A percentile compares a stretch with the other conserved stretches of the same genome.
These are phyloP conservation scores for Penelope pileata DNA, from an alignment of 2,113 vertebrate genomes.

Conservation along the genomic window DNA sequence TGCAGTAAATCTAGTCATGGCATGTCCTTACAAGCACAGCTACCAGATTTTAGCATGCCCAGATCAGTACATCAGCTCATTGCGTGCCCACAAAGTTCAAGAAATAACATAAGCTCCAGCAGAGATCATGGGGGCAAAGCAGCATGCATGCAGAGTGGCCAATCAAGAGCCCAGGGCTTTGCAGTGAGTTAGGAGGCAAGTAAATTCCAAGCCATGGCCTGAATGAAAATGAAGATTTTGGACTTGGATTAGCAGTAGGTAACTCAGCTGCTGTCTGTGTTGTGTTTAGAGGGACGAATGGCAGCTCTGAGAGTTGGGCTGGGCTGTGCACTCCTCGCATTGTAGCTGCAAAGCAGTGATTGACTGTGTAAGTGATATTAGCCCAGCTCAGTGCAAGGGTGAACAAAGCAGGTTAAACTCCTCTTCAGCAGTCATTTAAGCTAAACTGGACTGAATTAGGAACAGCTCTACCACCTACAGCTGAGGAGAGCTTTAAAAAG, in stretches of 20 bases:
- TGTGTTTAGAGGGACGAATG: background rate
- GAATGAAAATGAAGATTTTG: background rate
- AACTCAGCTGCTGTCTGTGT: background rate
- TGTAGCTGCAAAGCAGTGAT: background rate
- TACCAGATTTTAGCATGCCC: background rate
- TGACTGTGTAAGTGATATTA: background rate
- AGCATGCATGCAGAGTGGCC: background rate
- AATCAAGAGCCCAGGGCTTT: background rate
- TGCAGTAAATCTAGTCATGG: background rate
- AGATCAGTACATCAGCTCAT: background rate
- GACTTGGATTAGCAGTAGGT: background rate
- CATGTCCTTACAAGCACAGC: rapidly evolving
- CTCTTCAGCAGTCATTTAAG: slow-evolving; percentile 1
- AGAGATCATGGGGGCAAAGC: background rate
- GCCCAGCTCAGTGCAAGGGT: background rate
- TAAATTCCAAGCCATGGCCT: background rate
- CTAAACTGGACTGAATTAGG: background rate
- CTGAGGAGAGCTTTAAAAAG: background rate
- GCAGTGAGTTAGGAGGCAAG: background rate
- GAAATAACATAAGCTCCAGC: background rate
- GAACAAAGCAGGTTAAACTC: background rate
- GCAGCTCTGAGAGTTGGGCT: background rate
- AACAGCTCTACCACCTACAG: background rate
- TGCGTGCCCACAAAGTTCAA: background rate
- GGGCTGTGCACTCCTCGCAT: background rate